Conservation (phyloP, 2,888 invertebrate genomes). For the Drosophila basisetae region DNA sequence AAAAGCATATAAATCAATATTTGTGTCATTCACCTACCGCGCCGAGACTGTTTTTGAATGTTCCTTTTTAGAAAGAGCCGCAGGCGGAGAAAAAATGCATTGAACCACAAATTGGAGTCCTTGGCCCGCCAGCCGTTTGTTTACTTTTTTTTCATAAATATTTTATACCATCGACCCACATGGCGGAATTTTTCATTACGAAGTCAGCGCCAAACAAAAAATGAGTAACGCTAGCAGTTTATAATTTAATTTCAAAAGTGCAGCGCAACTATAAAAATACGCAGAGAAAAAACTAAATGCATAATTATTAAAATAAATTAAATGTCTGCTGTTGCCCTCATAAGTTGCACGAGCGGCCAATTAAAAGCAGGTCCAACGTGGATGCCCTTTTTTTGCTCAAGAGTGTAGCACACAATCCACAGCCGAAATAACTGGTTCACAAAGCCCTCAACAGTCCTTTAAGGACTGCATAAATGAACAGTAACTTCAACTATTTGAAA, state of each 20-base stretch:
- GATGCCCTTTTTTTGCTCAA: slow-evolving; percentile 56
- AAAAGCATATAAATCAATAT: background rate
- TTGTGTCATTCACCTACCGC: too few relatives aligned
- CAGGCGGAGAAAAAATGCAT: slow-evolving; percentile 35
- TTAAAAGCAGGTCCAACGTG: slow-evolving; percentile 64
- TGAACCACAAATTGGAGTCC: slow-evolving; percentile 53
- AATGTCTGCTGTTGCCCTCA: slow-evolving; percentile 78
- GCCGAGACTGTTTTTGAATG: background rate
- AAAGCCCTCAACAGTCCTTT: background rate
- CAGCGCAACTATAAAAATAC: slow-evolving; percentile 42
- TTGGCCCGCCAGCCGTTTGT: slow-evolving; percentile 36
- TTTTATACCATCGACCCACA: slow-evolving; percentile 69
- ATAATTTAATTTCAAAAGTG: slow-evolving; percentile 78
- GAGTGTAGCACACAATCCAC: slow-evolving; percentile 34
- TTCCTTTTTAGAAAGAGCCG: slow-evolving; percentile 11
- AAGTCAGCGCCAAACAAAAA: slow-evolving; percentile 45
- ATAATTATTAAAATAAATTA: slow-evolving; percentile 81
- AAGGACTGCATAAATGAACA: background rate
- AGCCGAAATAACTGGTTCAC: background rate
- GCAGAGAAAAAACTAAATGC: slow-evolving; percentile 20
- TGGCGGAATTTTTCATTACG: slow-evolving; percentile 61
- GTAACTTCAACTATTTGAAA: background rate
- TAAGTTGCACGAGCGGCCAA: slow-evolving; percentile 76
- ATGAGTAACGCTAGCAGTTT: slow-evolving; percentile 63
- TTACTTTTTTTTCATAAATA: slow-evolving; percentile 61